Conservation (phyloP, 2,113 vertebrate species). For the Myotis davidii region DNA sequence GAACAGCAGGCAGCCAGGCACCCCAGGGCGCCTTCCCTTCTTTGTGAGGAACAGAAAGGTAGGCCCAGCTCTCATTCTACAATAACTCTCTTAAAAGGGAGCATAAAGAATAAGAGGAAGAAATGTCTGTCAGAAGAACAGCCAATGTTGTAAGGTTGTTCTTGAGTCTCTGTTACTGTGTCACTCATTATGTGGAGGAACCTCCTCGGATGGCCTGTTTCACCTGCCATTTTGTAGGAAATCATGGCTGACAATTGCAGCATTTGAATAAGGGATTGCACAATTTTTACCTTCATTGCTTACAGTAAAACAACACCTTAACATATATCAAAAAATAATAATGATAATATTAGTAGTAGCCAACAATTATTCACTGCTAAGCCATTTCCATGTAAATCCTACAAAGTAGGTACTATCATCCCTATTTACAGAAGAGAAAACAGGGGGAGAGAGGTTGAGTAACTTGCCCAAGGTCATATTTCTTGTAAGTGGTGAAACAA, state of each 20-base stretch:
- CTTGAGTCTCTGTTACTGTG: background rate
- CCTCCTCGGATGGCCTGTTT: background rate
- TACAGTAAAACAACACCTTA: conserved; percentile 33
- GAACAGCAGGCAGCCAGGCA: conserved; percentile 63
- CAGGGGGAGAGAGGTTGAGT: background rate
- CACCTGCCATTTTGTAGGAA: background rate
- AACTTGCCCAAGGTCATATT: background rate
- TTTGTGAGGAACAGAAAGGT: background rate
- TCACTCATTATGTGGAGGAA: background rate
- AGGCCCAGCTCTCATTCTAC: background rate
- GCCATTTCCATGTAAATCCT: background rate
- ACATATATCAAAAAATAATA: background rate
- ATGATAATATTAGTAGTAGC: background rate
- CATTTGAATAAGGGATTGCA: background rate
- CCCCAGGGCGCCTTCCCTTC: background rate
- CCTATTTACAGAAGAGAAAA: background rate
- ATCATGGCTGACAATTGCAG: background rate
- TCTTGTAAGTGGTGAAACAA: background rate
- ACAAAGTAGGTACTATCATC: background rate
- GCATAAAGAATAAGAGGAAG: background rate
- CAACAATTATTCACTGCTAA: background rate
- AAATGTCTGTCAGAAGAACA: background rate
- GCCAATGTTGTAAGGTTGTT: background rate
- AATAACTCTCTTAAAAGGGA: background rate
- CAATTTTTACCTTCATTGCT: background rate